Conservation (phyloP, 2,797 vertebrate species). For the Eidolon dupreanum region DNA sequence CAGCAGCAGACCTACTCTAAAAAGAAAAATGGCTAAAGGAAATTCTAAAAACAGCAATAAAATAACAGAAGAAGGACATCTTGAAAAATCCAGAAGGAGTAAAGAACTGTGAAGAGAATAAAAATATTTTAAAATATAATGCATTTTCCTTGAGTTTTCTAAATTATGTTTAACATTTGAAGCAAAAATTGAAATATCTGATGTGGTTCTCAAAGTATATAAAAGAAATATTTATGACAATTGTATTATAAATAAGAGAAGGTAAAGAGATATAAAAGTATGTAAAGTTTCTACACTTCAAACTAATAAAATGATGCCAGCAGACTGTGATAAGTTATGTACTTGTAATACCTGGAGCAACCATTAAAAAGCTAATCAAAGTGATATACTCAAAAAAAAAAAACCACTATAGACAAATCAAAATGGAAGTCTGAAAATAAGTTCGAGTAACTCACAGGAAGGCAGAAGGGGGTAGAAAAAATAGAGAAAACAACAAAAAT, state of each 20-base stretch:
- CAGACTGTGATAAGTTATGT: neutral
- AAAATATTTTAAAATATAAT: constrained; percentile 22
- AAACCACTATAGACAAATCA: neutral
- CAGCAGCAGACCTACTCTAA: neutral
- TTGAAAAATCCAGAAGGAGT: neutral
- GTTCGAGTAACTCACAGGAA: neutral
- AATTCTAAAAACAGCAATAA: neutral
- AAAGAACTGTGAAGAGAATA: neutral
- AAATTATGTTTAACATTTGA: constrained; percentile 11
- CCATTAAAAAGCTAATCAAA: neutral
- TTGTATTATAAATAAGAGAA: constrained; percentile 12
- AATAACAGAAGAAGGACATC: neutral
- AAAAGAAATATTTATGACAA: neutral
- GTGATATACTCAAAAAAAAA: neutral
- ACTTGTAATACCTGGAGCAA: neutral
- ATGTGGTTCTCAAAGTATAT: neutral
- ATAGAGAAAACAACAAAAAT: neutral
- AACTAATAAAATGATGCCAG: constrained; percentile 4
- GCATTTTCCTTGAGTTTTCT: neutral
- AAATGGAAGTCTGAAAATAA: constrained; percentile 13
- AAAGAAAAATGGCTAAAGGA: neutral
- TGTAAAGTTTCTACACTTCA: neutral
- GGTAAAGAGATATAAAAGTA: neutral
- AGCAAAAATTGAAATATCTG: constrained; percentile 16
- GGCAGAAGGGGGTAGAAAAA: neutral